Percentiles rank a stretch among this genome's conserved stretches.
Evolutionary conservation across 2,797 vertebrate genomes (phyloP).

Genomic region (Holocentrus rufus): DNA sequence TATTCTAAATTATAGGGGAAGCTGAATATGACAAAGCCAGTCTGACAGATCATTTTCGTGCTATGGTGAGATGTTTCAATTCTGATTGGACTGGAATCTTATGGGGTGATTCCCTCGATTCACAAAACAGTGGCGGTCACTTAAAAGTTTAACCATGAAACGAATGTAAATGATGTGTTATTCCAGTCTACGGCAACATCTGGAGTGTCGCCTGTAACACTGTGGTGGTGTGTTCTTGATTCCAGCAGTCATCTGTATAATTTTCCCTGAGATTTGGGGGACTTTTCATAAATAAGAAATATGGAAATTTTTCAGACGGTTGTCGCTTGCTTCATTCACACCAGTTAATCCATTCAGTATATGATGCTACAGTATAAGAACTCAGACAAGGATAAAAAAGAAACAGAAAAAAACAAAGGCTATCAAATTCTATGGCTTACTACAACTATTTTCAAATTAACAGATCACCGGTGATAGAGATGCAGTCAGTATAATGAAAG

Average conservation of each 20-base stretch:
- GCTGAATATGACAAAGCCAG: neutral
- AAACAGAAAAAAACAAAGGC: neutral
- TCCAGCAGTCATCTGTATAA: neutral
- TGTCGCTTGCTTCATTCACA: constrained; percentile 11
- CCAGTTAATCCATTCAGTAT: neutral
- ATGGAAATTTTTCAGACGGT: constrained; percentile 7
- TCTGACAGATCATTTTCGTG: neutral
- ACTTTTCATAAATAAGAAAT: constrained; percentile 12
- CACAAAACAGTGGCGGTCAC: neutral
- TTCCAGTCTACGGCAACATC: neutral
- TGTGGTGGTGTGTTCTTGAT: neutral
- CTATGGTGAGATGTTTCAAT: too few species aligned
- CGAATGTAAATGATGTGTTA: too few species aligned
- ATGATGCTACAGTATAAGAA: neutral
- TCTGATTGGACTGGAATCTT: too few species aligned
- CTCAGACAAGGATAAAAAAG: neutral
- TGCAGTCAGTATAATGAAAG: neutral
- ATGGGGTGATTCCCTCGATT: neutral
- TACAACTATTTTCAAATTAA: neutral
- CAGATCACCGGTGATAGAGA: constrained; percentile 1
- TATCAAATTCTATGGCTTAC: constrained; percentile 12
- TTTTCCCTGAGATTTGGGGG: constrained; percentile 54
- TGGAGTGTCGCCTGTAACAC: neutral
- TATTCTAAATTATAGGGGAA: neutral
- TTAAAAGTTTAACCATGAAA: neutral